These are phyloP conservation scores for Prionace glauca DNA, from an alignment of 2,797 vertebrate genomes.

Conservation along the genomic window DNA sequence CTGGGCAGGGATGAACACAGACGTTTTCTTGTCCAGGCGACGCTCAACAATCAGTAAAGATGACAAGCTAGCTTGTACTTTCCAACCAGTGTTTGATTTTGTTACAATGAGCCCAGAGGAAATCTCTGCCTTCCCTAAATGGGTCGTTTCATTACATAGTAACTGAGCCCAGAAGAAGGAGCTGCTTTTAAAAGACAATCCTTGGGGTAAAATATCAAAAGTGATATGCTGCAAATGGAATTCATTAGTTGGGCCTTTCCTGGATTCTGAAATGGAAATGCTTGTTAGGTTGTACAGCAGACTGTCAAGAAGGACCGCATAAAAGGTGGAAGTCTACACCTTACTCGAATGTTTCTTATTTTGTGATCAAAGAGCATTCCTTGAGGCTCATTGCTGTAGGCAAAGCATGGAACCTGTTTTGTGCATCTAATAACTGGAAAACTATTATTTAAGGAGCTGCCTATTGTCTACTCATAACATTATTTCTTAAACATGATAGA, in stretches of 20 bases:
- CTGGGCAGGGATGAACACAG: neutral
- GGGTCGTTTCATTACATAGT: neutral
- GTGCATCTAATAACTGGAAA: neutral
- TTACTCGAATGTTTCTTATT: slow-evolving; percentile 17
- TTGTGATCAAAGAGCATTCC: slow-evolving; percentile 17
- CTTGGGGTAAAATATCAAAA: neutral
- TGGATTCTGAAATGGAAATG: neutral
- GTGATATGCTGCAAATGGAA: neutral
- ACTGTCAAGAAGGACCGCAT: neutral
- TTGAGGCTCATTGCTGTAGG: neutral
- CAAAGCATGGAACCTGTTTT: neutral
- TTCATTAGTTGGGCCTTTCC: neutral
- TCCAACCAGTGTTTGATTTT: neutral
- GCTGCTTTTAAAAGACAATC: neutral
- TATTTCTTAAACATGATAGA: neutral
- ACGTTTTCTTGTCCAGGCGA: neutral
- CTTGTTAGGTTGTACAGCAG: neutral
- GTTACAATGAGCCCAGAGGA: too few species aligned
- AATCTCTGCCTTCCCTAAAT: neutral
- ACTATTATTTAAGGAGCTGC: slow-evolving; percentile 6
- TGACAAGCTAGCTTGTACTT: neutral
- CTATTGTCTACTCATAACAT: neutral
- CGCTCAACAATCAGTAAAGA: neutral
- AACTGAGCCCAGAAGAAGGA: neutral
- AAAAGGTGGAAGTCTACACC: neutral